Percentiles rank a stretch among this genome's conserved stretches.
Conservation (phyloP, 2,888 invertebrate genomes). For the Dexiosoma caninum region DNA sequence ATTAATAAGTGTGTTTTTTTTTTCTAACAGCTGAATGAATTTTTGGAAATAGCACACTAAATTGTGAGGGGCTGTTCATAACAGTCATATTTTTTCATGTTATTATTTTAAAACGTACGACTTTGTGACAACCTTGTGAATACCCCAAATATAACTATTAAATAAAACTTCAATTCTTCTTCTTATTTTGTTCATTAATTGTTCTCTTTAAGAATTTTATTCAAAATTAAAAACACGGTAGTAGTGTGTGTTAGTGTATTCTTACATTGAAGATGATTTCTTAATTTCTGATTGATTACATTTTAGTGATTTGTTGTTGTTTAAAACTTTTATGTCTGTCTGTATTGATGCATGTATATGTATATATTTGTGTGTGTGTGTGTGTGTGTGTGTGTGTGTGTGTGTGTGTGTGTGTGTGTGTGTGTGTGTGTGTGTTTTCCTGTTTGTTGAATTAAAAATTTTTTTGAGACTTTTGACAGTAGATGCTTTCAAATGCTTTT, state of each 20-base stretch:
- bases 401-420: no score
- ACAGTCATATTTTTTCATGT: no score
- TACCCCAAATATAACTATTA: no score
- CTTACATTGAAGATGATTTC: constrained; percentile 45
- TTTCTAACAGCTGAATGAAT: no score
- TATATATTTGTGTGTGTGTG: no score
- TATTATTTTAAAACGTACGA: no score
- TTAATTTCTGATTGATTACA: constrained; percentile 32
- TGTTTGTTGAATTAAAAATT: background rate
- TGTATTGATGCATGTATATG: background rate
- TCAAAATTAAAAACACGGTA: constrained; percentile 61
- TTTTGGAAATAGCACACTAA: no score
- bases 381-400: no score
- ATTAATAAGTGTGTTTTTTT: no score
- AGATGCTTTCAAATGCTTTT: constrained; percentile 17
- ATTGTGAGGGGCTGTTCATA: no score
- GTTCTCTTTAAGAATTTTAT: constrained; percentile 56
- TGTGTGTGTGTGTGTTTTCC: background rate
- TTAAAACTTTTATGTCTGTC: constrained; percentile 10
- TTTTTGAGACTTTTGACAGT: constrained; percentile 57
- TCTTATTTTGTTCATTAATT: constrained; percentile 34
- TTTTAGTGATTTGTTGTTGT: constrained; percentile 28
- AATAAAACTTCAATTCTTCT: constrained; percentile 23
- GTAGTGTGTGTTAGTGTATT: constrained; percentile 22
- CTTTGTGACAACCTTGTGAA: no score